phyloP scores from a whole-genome alignment of 1,140 invertebrate genomes.

The Nasonia longicornis region DNA sequence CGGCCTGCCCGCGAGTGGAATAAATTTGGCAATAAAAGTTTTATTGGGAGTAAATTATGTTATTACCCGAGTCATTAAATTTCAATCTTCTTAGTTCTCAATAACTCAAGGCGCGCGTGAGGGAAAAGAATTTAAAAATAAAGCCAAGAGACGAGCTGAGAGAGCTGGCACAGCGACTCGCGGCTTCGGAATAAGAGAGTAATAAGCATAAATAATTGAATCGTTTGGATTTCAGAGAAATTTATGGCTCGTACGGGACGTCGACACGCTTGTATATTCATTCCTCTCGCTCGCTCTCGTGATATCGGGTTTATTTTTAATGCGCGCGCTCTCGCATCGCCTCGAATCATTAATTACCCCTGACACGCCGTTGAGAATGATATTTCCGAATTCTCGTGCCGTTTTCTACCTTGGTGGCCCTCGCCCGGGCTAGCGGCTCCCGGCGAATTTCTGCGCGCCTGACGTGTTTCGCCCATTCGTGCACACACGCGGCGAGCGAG shows the following conservation, averaged over 20 bases:
- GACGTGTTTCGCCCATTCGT: conserved; percentile 57
- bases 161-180: not conserved
- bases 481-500: too few species aligned
- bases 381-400: conserved; percentile 52
- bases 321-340: conserved; percentile 51
- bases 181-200: conserved; percentile 7
- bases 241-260: conserved; percentile 31
- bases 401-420: conserved; percentile 64
- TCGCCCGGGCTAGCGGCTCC: conserved; percentile 51
- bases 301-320: conserved; percentile 47
- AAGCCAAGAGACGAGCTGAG: not conserved
- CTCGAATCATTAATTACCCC: conserved; percentile 67
- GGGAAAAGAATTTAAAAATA: conserved; percentile 8
- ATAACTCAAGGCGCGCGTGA: conserved; percentile 17
- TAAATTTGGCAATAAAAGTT: conserved; percentile 36
- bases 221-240: conserved; percentile 34
- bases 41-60: conserved; percentile 42
- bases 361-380: conserved; percentile 58
- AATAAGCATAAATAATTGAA: conserved; percentile 43
- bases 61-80: conserved; percentile 40
- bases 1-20: not conserved
- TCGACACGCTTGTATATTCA: conserved; percentile 23
- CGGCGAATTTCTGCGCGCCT: conserved; percentile 44
- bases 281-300: not conserved
- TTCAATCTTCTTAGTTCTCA: conserved; percentile 37